Conservation (phyloP, 1,140 invertebrate genomes). For the Calosoma granatense region DNA sequence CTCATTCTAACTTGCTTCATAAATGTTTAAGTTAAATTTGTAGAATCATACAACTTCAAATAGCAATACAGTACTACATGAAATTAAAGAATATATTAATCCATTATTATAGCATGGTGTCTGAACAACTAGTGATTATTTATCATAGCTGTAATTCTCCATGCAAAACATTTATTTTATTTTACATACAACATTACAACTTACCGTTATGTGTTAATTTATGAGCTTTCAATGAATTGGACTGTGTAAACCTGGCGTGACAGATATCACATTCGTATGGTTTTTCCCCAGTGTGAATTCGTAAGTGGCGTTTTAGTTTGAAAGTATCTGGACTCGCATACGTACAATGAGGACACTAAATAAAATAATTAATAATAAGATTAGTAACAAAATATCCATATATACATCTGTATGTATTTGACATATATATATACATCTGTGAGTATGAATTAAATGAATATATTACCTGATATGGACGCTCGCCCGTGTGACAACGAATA, state of each 20-base stretch:
- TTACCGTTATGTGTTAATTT: constrained; percentile 87
- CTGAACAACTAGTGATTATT: too few species aligned
- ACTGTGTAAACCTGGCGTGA: constrained; percentile 87
- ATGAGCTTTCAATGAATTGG: constrained; percentile 90
- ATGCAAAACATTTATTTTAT: neutral
- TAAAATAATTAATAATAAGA: constrained; percentile 22
- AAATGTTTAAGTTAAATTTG: too few species aligned
- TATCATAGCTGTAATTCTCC: too few species aligned
- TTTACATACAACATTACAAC: constrained; percentile 21
- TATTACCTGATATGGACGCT: constrained; percentile 63
- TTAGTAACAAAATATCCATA: constrained; percentile 13
- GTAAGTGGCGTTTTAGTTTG: constrained; percentile 88
- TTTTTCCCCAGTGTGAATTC: constrained; percentile 88
- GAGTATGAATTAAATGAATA: constrained; percentile 16
- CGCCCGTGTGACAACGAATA: constrained; percentile 86
- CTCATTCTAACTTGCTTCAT: neutral
- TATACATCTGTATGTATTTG: constrained; percentile 14
- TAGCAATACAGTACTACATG: too few species aligned
- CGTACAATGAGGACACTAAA: constrained; percentile 87
- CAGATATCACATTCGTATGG: constrained; percentile 93
- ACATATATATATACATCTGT: constrained; percentile 20
- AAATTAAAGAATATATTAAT: too few species aligned
- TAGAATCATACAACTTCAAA: too few species aligned
- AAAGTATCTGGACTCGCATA: constrained; percentile 97
- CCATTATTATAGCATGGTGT: too few species aligned